Percentiles rank a stretch among this genome's conserved stretches.
Conservation (phyloP, 2,797 vertebrate genomes). For the Sternotherus odoratus region DNA sequence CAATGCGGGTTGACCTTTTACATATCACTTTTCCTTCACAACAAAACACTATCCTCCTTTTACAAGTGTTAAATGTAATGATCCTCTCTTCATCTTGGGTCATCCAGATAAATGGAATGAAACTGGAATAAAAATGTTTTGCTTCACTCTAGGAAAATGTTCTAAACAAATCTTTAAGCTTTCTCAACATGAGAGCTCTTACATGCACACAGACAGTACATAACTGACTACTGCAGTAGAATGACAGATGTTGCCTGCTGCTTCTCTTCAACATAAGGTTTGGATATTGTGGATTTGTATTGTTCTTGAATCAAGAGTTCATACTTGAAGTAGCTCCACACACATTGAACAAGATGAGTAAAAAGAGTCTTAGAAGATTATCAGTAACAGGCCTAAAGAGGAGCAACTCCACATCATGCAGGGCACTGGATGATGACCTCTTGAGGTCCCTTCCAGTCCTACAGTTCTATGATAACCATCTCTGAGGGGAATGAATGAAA, state of each 20-base stretch:
- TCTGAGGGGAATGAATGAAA: not conserved
- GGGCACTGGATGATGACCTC: too few relatives aligned
- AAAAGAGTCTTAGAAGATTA: not conserved
- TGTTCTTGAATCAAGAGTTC: not conserved
- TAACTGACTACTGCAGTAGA: not conserved
- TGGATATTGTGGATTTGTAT: not conserved
- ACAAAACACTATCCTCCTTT: not conserved
- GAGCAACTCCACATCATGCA: too few relatives aligned
- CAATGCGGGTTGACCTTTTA: not conserved
- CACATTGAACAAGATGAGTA: not conserved
- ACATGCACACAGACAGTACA: rapidly evolving
- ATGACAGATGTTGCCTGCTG: rapidly evolving
- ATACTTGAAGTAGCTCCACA: not conserved
- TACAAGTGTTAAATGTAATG: not conserved
- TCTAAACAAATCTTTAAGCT: rapidly evolving
- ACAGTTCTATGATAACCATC: rapidly evolving
- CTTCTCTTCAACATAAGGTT: not conserved
- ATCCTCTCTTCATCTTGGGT: not conserved
- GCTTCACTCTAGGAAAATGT: not conserved
- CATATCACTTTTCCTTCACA: not conserved
- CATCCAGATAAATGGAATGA: not conserved
- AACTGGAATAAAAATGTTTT: not conserved
- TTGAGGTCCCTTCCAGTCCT: not conserved
- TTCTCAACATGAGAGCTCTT: too few relatives aligned
- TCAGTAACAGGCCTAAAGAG: too few relatives aligned